Percentiles rank a stretch among this genome's conserved stretches.
These are phyloP conservation scores for Enteromius argenteus DNA, from an alignment of 2,797 vertebrate genomes.

Conservation along the genomic window DNA sequence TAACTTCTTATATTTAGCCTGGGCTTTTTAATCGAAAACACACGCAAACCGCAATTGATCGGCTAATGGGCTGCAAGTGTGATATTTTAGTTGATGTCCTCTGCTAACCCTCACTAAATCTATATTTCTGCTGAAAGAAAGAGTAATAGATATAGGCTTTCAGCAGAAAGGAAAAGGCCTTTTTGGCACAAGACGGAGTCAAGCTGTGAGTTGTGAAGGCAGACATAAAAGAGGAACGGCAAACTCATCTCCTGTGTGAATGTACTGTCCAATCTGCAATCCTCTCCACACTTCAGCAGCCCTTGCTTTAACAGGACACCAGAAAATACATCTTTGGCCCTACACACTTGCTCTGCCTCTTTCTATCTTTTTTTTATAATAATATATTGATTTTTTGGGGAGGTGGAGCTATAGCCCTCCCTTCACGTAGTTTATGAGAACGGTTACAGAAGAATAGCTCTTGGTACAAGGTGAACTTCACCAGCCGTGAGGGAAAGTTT, in stretches of 20 bases:
- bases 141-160: conserved; percentile 40
- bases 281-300: conserved; percentile 27
- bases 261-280: conserved; percentile 37
- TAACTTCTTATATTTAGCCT: background rate
- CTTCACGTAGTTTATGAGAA: conserved; percentile 24
- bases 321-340: conserved; percentile 34
- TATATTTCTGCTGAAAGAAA: conserved; percentile 32
- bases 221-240: conserved; percentile 43
- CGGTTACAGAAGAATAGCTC: conserved; percentile 32
- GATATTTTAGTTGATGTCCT: conserved; percentile 24
- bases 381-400: conserved; percentile 44
- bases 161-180: conserved; percentile 36
- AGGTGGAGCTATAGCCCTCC: conserved; percentile 11
- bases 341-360: conserved; percentile 12
- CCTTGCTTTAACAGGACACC: conserved; percentile 30
- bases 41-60: conserved; percentile 9
- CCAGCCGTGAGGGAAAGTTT: conserved; percentile 16
- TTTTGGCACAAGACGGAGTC: conserved; percentile 49
- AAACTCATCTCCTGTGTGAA: conserved; percentile 48
- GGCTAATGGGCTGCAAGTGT: conserved; percentile 13
- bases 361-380: conserved; percentile 51
- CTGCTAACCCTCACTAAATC: conserved; percentile 1
- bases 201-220: conserved; percentile 44
- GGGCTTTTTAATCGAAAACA: background rate
- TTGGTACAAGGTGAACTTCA: conserved; percentile 41